Conservation (phyloP, 2,888 invertebrate genomes). For the Acanthosoma haemorrhoidale region DNA sequence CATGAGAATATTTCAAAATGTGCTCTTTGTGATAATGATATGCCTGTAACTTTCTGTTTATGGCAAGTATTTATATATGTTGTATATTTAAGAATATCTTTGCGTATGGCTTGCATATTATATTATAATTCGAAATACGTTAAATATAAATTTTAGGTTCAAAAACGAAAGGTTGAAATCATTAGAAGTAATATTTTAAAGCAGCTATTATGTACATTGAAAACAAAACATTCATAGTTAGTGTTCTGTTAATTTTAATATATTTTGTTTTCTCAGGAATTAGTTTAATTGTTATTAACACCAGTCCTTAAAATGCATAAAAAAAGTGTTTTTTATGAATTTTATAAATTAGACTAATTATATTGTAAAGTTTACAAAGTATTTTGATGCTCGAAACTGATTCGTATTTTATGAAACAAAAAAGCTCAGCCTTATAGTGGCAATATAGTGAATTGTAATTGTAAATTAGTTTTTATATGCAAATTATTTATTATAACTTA, state of each 20-base stretch:
- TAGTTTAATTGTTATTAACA: constrained; percentile 10
- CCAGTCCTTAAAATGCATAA: neutral
- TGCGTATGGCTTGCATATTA: constrained; percentile 3
- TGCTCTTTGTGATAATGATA: constrained; percentile 24
- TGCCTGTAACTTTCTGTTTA: neutral
- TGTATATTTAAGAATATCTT: constrained; percentile 2
- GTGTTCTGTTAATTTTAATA: constrained; percentile 1
- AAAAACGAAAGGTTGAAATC: constrained; percentile 7
- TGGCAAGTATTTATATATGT: neutral
- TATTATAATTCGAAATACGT: neutral
- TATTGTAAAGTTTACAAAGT: neutral
- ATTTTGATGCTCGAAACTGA: constrained; percentile 12
- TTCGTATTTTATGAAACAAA: neutral
- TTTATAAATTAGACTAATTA: constrained; percentile 3
- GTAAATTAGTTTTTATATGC: constrained; percentile 13
- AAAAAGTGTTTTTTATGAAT: constrained; percentile 8
- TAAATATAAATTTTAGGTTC: neutral
- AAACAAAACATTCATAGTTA: neutral
- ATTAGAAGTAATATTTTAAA: neutral
- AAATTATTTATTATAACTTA: constrained; percentile 12
- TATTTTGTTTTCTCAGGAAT: constrained; percentile 12
- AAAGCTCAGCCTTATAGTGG: constrained; percentile 25
- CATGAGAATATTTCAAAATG: constrained; percentile 27
- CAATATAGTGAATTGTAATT: constrained; percentile 4
- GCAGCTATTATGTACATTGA: neutral